Evolutionary conservation across 2,888 invertebrate genomes (phyloP).

Genomic region (Saturnia japonica): DNA sequence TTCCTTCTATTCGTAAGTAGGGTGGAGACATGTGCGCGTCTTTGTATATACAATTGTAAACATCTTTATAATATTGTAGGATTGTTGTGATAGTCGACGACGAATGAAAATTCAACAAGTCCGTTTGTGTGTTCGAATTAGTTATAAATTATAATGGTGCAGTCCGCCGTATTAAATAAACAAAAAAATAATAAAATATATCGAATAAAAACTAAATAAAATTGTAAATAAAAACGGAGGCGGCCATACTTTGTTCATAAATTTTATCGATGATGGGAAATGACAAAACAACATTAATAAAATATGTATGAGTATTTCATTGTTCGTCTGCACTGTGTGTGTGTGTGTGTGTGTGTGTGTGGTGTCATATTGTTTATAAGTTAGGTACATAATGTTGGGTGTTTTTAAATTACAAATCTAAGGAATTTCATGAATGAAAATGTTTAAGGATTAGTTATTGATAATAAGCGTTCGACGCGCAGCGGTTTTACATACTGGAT

Average conservation of each 20-base stretch:
- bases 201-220: constrained; percentile 29
- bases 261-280: not conserved
- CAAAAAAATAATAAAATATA: constrained; percentile 26
- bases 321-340: no score
- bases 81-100: constrained; percentile 13
- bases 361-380: not conserved
- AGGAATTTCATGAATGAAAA: not conserved
- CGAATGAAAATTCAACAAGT: constrained; percentile 26
- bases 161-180: constrained; percentile 26
- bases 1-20: not conserved
- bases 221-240: constrained; percentile 33
- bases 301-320: not conserved
- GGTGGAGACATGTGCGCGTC: not conserved
- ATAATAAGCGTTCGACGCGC: not conserved
- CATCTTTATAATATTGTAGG: not conserved
- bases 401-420: not conserved
- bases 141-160: not conserved
- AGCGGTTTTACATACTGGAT: not conserved
- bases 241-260: constrained; percentile 3
- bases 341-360: no score
- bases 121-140: constrained; percentile 9
- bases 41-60: not conserved
- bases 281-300: not conserved
- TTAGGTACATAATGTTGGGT: not conserved
- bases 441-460: not conserved